phyloP scores from a whole-genome alignment of 2,797 vertebrate species.

The Antennarius maculatus region DNA sequence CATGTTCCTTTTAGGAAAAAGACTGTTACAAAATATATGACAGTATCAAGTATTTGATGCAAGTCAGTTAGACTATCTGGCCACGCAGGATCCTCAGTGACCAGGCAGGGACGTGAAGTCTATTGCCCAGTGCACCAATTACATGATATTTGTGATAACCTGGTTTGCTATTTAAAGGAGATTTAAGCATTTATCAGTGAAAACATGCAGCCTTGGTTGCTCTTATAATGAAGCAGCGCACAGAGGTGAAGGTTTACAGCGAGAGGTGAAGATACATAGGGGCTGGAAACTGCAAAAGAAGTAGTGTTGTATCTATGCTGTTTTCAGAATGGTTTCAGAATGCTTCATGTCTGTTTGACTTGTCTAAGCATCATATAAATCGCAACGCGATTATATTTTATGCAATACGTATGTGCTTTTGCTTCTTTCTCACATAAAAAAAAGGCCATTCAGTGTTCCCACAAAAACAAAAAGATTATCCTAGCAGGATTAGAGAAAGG shows the following conservation, averaged over 20 bases:
- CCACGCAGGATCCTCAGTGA: slow-evolving; percentile 17
- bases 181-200: background rate
- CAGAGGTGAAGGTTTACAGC: slow-evolving; percentile 18
- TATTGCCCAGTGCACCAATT: slow-evolving; percentile 1
- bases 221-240: slow-evolving; percentile 18
- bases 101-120: background rate
- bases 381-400: background rate
- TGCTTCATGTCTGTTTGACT: background rate
- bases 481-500: slow-evolving; percentile 73
- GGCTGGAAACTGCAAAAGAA: slow-evolving; percentile 63
- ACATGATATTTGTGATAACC: background rate
- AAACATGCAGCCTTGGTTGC: slow-evolving; percentile 46
- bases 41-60: slow-evolving; percentile 13
- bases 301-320: background rate
- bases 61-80: background rate
- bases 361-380: background rate
- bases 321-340: background rate
- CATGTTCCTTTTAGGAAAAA: slow-evolving; percentile 6
- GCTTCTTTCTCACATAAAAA: slow-evolving; percentile 48
- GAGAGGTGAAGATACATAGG: slow-evolving; percentile 37
- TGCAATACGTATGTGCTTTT: slow-evolving; percentile 5
- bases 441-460: slow-evolving; percentile 56
- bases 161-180: slow-evolving; percentile 18
- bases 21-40: too few species aligned
- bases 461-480: slow-evolving; percentile 80